Conservation (phyloP, 2,888 invertebrate genomes). For the Elegia similella region DNA sequence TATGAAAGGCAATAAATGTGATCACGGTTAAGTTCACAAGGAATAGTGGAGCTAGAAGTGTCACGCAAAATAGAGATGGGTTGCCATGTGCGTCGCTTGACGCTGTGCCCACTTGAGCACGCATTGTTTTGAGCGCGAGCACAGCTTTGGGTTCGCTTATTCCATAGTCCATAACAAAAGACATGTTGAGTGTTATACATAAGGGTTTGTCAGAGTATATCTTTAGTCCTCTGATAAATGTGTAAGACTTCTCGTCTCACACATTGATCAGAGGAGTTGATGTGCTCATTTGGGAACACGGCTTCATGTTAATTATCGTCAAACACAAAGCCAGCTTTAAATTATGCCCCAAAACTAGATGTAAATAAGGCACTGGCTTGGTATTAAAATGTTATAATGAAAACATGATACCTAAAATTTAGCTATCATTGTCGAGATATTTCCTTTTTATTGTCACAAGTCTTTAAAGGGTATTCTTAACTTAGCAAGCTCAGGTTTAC, state of each 20-base stretch:
- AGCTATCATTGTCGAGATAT: background rate
- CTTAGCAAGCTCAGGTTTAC: background rate
- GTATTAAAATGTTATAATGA: background rate
- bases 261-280: too few relatives aligned
- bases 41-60: background rate
- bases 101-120: slow-evolving; percentile 11
- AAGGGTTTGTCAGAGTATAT: background rate
- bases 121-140: slow-evolving; percentile 4
- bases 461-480: background rate
- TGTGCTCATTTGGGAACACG: slow-evolving; percentile 15
- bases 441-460: background rate
- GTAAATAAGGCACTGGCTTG: slow-evolving; percentile 1
- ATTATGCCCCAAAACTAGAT: background rate
- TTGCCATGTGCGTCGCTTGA: background rate
- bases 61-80: background rate
- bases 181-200: background rate
- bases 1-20: background rate
- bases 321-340: slow-evolving; percentile 2
- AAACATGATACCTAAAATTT: background rate
- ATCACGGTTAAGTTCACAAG: background rate
- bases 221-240: background rate
- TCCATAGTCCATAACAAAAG: background rate
- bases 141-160: slow-evolving; percentile 9
- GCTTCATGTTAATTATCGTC: slow-evolving; percentile 5
- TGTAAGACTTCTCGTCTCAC: too few relatives aligned